A percentile compares a stretch with the other conserved stretches of the same genome.
These are phyloP conservation scores for Eupithecia dodoneata DNA, from an alignment of 2,888 invertebrate species.

Conservation along the genomic window DNA sequence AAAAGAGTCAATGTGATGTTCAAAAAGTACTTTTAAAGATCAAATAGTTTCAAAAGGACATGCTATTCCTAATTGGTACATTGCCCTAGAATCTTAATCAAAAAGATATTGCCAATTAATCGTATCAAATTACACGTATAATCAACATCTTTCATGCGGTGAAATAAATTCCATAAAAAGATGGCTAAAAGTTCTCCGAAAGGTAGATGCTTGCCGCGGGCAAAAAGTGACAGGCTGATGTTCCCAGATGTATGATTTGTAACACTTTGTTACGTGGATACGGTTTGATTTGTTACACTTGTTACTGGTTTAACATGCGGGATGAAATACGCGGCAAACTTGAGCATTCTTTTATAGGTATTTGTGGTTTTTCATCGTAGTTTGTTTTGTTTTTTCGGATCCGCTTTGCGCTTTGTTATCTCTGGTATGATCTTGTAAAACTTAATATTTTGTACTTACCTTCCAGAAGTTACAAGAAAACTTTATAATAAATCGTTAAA, in stretches of 20 bases:
- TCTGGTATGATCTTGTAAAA: background rate
- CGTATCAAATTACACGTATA: slow-evolving; percentile 46
- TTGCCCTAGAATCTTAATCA: background rate
- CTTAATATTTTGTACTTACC: background rate
- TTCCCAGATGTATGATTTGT: slow-evolving; percentile 55
- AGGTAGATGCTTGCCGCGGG: slow-evolving; percentile 41
- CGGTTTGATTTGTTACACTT: slow-evolving; percentile 56
- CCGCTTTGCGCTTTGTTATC: background rate
- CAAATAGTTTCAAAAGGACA: no score
- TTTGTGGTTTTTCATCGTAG: background rate
- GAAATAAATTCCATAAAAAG: slow-evolving; percentile 37
- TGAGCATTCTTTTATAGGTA: slow-evolving; percentile 15
- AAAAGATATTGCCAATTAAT: slow-evolving; percentile 19
- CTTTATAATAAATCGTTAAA: background rate
- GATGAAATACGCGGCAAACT: slow-evolving; percentile 28
- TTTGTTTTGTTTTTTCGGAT: background rate
- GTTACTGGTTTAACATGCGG: slow-evolving; percentile 49
- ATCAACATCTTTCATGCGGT: slow-evolving; percentile 45
- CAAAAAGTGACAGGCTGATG: slow-evolving; percentile 58
- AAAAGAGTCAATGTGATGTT: no score
- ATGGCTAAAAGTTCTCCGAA: slow-evolving; percentile 35
- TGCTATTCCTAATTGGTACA: no score
- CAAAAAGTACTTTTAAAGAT: no score
- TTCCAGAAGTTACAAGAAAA: background rate
- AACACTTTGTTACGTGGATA: slow-evolving; percentile 46